Evolutionary conservation across 2,113 vertebrate genomes (phyloP).

Genomic region (Phoxinus phoxinus): DNA sequence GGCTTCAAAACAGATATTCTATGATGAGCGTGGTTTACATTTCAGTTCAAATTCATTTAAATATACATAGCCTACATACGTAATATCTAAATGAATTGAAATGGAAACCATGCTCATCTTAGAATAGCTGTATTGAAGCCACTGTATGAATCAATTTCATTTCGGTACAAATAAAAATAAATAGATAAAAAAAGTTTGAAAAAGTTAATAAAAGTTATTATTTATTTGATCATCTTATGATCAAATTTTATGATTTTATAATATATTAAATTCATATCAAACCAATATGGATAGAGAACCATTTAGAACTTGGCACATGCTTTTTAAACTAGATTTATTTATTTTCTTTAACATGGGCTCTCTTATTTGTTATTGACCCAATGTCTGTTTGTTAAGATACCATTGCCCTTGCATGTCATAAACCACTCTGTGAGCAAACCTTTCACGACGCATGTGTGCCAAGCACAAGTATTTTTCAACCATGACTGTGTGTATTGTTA

Average conservation of each 20-base stretch:
- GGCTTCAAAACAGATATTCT: not conserved
- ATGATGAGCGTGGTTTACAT: not conserved
- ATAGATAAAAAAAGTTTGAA: too few relatives aligned
- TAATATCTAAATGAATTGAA: too few relatives aligned
- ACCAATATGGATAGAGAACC: not conserved
- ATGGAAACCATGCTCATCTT: too few relatives aligned
- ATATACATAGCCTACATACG: too few relatives aligned
- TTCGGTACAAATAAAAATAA: too few relatives aligned
- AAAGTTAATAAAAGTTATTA: too few relatives aligned
- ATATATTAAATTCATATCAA: too few relatives aligned
- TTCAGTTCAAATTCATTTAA: too few relatives aligned
- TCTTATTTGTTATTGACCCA: not conserved
- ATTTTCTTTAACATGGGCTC: not conserved
- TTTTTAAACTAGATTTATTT: not conserved
- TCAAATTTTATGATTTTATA: too few relatives aligned
- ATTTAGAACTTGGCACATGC: not conserved
- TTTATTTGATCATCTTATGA: too few relatives aligned
- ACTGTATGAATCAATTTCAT: too few relatives aligned
- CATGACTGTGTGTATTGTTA: not conserved
- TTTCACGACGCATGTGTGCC: not conserved
- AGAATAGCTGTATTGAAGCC: too few relatives aligned
- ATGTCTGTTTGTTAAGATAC: not conserved
- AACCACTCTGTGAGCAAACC: constrained; percentile 40
- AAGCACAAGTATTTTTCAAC: not conserved
- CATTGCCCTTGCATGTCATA: constrained; percentile 11